Base-by-base conservation (phyloP, 2,888 invertebrate genomes). In the Leuctra nigra region DNA sequence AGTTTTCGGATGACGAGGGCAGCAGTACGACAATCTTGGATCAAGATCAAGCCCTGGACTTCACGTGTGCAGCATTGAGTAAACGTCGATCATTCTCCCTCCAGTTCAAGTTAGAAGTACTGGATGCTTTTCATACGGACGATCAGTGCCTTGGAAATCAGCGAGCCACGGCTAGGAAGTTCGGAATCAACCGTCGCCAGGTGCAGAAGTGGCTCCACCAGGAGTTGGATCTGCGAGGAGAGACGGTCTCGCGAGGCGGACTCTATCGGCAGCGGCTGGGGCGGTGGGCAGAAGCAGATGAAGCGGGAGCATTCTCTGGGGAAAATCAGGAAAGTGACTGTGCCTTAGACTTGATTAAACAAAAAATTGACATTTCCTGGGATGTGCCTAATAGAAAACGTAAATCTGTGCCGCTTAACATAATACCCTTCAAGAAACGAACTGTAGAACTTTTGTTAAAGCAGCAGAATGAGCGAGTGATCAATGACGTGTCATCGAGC, bases 191-290 rank as follows among this genome's bases (percentile, higher is more conserved):
- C 63, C 69, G 76, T 6, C 69, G 76, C 13, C 76, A 77, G 65
- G 75, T 77, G 25, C 76, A 76, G 60, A 76, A 76, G 63, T 76
- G 77, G 76, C 64, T 76, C 1, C 70, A 72, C 11, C 74, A 75
- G 60, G 75, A 75, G 60, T 62, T 64, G 9, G 69, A 72, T 7
- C 66, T 75, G 1, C 66, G 73, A 7, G 70, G 69, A 14, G 73
- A 74, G 58, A 62, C 63, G 11, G 57, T 61, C 6, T 61, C 52
- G 18, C 47, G 61, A 9, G 68, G 68, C 18, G 71, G 69, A 2
- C 65, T 68, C 41, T 66, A 67, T n/a, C 64, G 73, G n/a, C 73
- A 73, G 54, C 64, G 73, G 38, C 61, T 73, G 1, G 71, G 70
- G 1, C 68, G 72, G 14, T 61, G 66, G 36, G 48, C 41, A 44